Evolutionary conservation across 2,888 invertebrate species (phyloP).

Genomic region (Calephelis perditalis): DNA sequence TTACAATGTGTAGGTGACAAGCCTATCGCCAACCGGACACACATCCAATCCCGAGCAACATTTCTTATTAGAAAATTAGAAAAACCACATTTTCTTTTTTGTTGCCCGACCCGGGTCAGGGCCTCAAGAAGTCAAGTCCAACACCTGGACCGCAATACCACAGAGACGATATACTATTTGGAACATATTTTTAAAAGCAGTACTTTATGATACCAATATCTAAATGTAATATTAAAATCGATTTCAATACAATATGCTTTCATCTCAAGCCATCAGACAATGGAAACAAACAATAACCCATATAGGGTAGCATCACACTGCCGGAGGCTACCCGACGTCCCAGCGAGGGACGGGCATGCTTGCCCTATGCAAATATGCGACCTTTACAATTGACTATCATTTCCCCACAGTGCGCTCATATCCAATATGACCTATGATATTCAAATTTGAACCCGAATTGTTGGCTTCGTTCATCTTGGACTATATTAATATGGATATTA

Average conservation of each 20-base stretch:
- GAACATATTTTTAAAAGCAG: too few relatives aligned
- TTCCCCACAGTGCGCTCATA: constrained; percentile 29
- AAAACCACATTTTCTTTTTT: too few relatives aligned
- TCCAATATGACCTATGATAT: constrained; percentile 29
- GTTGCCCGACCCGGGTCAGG: too few relatives aligned
- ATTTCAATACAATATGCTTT: background rate
- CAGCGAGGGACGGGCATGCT: constrained; percentile 48
- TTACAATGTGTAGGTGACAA: too few relatives aligned
- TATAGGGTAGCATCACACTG: constrained; percentile 49
- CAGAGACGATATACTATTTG: too few relatives aligned
- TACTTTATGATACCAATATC: too few relatives aligned
- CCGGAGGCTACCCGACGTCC: constrained; percentile 39
- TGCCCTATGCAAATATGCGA: constrained; percentile 70
- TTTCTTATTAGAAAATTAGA: too few relatives aligned
- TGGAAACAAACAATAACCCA: constrained; percentile 32
- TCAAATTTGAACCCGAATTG: constrained; percentile 23
- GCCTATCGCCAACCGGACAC: too few relatives aligned
- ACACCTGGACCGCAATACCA: too few relatives aligned
- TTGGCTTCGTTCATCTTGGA: constrained; percentile 13
- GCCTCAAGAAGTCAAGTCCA: too few relatives aligned
- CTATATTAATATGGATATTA: constrained; percentile 4
- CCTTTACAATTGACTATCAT: constrained; percentile 41
- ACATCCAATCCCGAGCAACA: too few relatives aligned
- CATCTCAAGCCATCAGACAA: constrained; percentile 15
- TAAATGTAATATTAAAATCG: background rate